Evolutionary conservation across 2,797 vertebrate species (phyloP), one percentile per base, ranked within the genome.

Genomic region (Varecia variegata): DNA sequence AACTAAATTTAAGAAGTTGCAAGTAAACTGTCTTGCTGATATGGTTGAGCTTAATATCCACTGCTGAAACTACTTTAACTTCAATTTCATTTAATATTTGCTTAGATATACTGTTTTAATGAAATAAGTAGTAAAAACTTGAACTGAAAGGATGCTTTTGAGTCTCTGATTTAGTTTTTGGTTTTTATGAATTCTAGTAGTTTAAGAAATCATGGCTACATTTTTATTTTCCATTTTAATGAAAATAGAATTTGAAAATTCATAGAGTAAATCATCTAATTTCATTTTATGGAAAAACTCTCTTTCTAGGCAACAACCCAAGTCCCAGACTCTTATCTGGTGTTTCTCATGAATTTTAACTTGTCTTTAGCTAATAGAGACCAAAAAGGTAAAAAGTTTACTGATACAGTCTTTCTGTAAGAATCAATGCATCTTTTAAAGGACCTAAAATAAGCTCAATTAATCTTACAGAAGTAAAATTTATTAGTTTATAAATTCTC

Each of bases 221-320:
- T 71, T 93, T 96, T 96, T 60, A 88, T 84, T 93, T 95, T 95
- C 47, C 23, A 73, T 32, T 82, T 86, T 95, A 74, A 85, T 17
- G 79, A 94, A 97, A 87, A 84, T n/a, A 83, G 15, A 73, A 91
- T 87, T n/a, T n/a, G 50, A 11, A 93, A 94, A 84, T 71, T 92
- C 47, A 76, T 15, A 77, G 17, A 88, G 38, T 71, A 87, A 89
- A 87, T 62, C 14, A 93, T 68, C 14, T 76, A 94, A 88, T 93
- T 95, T 93, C 17, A 73, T 83, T 65, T 95, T 88, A 88, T 54
- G 11, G 14, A 88, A 90, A 85, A 90, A 20, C 9, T 52, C 74
- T 95, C 18, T 54, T 95, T 94, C 88, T 68, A 94, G 71, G 56
- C 81, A 83, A 86, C 62, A 93, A 81, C 14, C 93, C 43, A 93